phyloP scores from a whole-genome alignment of 2,888 invertebrate genomes.

The Tenodera sinensis region DNA sequence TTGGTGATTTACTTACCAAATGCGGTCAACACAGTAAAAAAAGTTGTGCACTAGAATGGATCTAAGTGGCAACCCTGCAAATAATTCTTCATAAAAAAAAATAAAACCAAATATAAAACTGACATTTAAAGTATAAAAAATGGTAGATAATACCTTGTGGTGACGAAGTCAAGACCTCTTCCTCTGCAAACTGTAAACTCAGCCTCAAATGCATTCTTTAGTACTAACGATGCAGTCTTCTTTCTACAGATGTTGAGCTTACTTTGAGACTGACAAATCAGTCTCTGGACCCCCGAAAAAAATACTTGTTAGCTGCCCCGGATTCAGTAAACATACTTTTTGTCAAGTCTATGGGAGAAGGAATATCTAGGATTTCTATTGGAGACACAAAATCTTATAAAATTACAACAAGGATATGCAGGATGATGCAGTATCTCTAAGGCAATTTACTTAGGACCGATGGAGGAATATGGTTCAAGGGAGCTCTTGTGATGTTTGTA shows the following conservation, averaged over 20 bases:
- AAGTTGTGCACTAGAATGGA: constrained; percentile 20
- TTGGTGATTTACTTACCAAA: constrained; percentile 20
- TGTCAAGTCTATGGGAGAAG: constrained; percentile 25
- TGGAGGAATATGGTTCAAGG: background rate
- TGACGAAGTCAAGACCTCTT: constrained; percentile 28
- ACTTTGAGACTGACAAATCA: constrained; percentile 28
- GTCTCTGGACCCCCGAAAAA: constrained; percentile 30
- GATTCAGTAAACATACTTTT: constrained; percentile 21
- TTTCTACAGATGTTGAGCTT: constrained; percentile 31
- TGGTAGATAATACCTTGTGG: constrained; percentile 34
- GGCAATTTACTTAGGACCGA: background rate
- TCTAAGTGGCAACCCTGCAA: constrained; percentile 33
- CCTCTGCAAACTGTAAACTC: constrained; percentile 34
- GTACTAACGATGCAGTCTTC: constrained; percentile 33
- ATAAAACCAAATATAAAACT: constrained; percentile 27
- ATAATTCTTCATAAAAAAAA: constrained; percentile 25
- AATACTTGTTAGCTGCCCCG: constrained; percentile 25
- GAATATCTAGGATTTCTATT: background rate
- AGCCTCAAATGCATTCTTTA: constrained; percentile 35
- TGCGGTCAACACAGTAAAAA: constrained; percentile 15
- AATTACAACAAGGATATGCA: background rate
- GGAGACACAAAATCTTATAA: background rate
- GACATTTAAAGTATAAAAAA: constrained; percentile 34
- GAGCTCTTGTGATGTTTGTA: background rate
- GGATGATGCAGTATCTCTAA: background rate